Evolutionary conservation across 2,797 vertebrate genomes (phyloP).

Genomic region (Alfaro cultratus): DNA sequence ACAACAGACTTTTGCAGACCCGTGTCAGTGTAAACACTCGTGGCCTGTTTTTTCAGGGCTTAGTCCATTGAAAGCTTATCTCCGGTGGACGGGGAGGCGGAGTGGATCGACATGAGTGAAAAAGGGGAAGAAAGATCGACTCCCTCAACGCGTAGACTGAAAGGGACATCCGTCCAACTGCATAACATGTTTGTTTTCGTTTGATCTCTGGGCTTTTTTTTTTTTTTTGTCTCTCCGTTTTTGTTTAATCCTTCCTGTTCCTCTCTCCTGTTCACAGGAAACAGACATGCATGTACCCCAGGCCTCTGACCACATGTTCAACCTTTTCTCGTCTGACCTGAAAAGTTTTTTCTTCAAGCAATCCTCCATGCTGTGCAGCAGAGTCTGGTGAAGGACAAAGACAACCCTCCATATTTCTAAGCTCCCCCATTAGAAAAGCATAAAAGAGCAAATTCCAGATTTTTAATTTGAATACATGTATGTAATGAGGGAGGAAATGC

Average conservation of each 20-base stretch:
- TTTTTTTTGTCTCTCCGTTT: conserved; percentile 22
- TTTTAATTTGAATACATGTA: background rate
- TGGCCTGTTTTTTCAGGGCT: conserved; percentile 63
- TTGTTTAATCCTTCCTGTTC: conserved; percentile 49
- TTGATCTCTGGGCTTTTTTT: conserved; percentile 66
- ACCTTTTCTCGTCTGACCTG: conserved; percentile 46
- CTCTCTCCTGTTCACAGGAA: conserved; percentile 57
- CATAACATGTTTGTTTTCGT: conserved; percentile 70
- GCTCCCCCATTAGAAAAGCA: background rate
- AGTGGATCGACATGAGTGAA: conserved; percentile 12
- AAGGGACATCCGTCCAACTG: conserved; percentile 61
- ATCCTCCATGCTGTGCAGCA: conserved; percentile 45
- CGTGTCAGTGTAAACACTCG: conserved; percentile 63
- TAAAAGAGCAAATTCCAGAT: background rate
- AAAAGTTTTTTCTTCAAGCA: conserved; percentile 37
- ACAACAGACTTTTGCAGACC: conserved; percentile 66
- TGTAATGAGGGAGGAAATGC: background rate
- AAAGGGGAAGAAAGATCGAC: conserved; percentile 49
- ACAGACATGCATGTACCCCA: conserved; percentile 43
- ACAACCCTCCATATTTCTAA: background rate
- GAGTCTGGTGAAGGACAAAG: conserved; percentile 5
- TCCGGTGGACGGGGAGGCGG: conserved; percentile 41
- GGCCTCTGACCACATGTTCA: conserved; percentile 46
- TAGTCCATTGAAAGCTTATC: conserved; percentile 68
- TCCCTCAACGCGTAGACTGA: conserved; percentile 58